Percentiles rank a stretch among this genome's conserved stretches.
Conservation (phyloP, 1,140 invertebrate species). For the Bicyclus anynana region DNA sequence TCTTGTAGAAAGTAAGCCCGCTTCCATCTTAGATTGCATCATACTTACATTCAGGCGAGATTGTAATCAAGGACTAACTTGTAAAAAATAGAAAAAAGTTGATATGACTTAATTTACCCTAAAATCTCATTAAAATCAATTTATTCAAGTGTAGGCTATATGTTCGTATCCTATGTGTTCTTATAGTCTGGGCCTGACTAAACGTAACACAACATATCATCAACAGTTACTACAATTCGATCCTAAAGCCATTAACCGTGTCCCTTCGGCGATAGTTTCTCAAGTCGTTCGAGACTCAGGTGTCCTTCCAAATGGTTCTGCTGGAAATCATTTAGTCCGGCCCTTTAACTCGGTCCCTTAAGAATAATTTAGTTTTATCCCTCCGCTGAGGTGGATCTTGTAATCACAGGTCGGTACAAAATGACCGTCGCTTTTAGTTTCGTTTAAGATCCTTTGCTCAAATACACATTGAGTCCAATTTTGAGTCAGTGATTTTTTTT, state of each 20-base stretch:
- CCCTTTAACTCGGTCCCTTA: constrained; percentile 33
- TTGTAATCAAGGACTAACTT: too few relatives aligned
- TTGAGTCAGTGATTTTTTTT: too few relatives aligned
- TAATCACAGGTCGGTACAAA: constrained; percentile 9
- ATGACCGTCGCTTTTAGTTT: constrained; percentile 2
- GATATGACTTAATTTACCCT: too few relatives aligned
- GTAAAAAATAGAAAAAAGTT: too few relatives aligned
- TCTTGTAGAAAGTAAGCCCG: too few relatives aligned
- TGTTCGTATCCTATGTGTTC: too few relatives aligned
- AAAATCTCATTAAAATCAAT: too few relatives aligned
- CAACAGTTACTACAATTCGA: constrained; percentile 19
- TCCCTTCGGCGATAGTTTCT: constrained; percentile 31
- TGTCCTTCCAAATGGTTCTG: constrained; percentile 42
- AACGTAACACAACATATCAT: constrained; percentile 12
- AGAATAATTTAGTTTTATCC: constrained; percentile 44
- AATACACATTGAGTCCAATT: too few relatives aligned
- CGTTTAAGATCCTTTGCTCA: neutral
- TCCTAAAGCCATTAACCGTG: constrained; percentile 26
- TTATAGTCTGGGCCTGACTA: neutral
- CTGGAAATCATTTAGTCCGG: constrained; percentile 50
- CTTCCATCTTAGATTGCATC: too few relatives aligned
- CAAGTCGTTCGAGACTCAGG: constrained; percentile 40
- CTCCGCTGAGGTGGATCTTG: constrained; percentile 16
- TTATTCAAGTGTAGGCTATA: too few relatives aligned
- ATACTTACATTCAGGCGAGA: too few relatives aligned